Evolutionary conservation across 37 sponge, comb jelly and placozoan species (phyloP), one percentile per base, ranked within the genome.

Genomic region (Aplysina aerophoba): DNA sequence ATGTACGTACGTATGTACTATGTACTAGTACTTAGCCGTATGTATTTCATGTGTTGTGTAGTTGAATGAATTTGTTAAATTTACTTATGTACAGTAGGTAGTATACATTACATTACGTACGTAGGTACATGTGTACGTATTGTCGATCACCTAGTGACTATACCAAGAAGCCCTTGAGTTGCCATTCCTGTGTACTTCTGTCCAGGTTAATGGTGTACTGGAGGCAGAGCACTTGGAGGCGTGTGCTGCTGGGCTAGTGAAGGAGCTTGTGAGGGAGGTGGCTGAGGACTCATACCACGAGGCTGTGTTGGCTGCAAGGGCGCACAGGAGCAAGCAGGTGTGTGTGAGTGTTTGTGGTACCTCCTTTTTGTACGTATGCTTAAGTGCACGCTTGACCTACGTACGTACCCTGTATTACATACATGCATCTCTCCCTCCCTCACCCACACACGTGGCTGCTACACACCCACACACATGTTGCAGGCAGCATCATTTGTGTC

Each of bases 251-350:
- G 54, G 25, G 20, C 22, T 30, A 24, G 44, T 75, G 44, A 44
- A 40, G 37, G 78, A 75, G 78, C 24, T 44, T 6, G 54, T 75
- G 20, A 19, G 54, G 17, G 78, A 75, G 78, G n/a, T 75, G 1
- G 78, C 25, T 11, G 24, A 40, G 25, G 78, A 75, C 50, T 75
- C 44, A 2, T 75, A 75, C 41, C 78, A 75, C 25, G 78, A 75
- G 4, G 54, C 16, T 1, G 34, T 69, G 33, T 75, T 50, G n/a
- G 53, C 78, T 25, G 53, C 37, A 19, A 4, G 53, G 14, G 37
- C 44, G 4, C 37, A 75, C 37, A 24, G 71, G 19, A 30, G 34
- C 13, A 27, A 69, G 33, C 33, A 69, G 71, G 71, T 69, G 17
- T 69, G 71, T 69, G 34, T 30, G 34, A 30, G 34, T 12, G 71